phyloP scores from a whole-genome alignment of 2,797 vertebrate genomes.

The Rhodeus uyekii region DNA sequence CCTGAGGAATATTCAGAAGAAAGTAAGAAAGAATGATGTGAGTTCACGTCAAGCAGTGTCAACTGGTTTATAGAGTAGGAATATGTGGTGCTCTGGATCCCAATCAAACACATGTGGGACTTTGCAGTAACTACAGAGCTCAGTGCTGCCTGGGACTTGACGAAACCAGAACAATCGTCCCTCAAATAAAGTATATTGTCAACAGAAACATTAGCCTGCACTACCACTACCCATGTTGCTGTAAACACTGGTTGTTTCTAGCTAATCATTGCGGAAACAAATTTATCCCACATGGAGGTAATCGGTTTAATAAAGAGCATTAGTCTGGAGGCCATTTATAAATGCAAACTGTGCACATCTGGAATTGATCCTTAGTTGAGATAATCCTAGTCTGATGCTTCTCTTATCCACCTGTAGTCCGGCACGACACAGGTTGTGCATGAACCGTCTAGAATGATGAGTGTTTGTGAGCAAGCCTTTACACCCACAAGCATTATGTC shows the following conservation, averaged over 20 bases:
- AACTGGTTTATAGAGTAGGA: constrained; percentile 46
- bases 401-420: constrained; percentile 52
- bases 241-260: constrained; percentile 65
- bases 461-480: constrained; percentile 1
- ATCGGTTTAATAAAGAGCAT: constrained; percentile 59
- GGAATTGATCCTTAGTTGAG: constrained; percentile 57
- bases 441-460: not conserved
- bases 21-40: constrained; percentile 34
- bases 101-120: constrained; percentile 39
- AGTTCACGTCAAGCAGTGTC: constrained; percentile 38
- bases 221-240: constrained; percentile 56
- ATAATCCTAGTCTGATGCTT: constrained; percentile 52
- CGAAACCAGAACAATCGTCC: constrained; percentile 21
- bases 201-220: constrained; percentile 48
- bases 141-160: constrained; percentile 26
- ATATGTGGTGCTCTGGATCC: constrained; percentile 26
- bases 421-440: constrained; percentile 32
- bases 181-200: constrained; percentile 42
- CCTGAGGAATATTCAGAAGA: constrained; percentile 35
- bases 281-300: constrained; percentile 62
- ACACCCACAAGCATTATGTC: constrained; percentile 22
- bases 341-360: constrained; percentile 62
- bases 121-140: constrained; percentile 30
- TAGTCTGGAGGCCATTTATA: constrained; percentile 60
- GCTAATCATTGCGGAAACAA: constrained; percentile 61